Evolutionary conservation across 2,113 vertebrate genomes (phyloP).

Genomic region (Neoarius graeffei): DNA sequence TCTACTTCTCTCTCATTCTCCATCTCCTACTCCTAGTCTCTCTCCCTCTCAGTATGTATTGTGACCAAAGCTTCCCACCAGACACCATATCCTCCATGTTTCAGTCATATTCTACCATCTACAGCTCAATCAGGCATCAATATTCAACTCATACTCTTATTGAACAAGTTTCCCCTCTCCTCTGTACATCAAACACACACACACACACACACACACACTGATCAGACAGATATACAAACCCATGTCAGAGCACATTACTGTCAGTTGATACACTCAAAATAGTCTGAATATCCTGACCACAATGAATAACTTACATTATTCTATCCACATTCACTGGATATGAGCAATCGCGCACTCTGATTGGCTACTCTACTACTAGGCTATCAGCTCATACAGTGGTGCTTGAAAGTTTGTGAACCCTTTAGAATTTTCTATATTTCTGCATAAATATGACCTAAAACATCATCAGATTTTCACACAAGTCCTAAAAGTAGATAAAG

Average conservation of each 20-base stretch:
- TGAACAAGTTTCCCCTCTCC: neutral
- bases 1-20: constrained; percentile 3
- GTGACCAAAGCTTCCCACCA: constrained; percentile 24
- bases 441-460: too few species aligned
- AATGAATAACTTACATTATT: neutral
- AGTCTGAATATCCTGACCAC: neutral
- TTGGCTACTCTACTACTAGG: too few species aligned
- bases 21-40: neutral
- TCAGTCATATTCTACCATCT: constrained; percentile 16
- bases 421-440: too few species aligned
- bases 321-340: too few species aligned
- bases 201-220: neutral
- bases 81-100: constrained; percentile 22
- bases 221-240: constrained; percentile 1
- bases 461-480: too few species aligned
- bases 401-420: too few species aligned
- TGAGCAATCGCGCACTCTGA: too few species aligned
- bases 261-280: neutral
- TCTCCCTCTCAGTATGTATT: constrained; percentile 18
- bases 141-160: neutral
- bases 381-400: too few species aligned
- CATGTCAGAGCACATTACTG: neutral
- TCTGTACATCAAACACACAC: neutral
- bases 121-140: constrained; percentile 32
- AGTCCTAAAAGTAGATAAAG: too few species aligned